Conservation (phyloP, 2,888 invertebrate genomes). For the Cheilosia impressa region DNA sequence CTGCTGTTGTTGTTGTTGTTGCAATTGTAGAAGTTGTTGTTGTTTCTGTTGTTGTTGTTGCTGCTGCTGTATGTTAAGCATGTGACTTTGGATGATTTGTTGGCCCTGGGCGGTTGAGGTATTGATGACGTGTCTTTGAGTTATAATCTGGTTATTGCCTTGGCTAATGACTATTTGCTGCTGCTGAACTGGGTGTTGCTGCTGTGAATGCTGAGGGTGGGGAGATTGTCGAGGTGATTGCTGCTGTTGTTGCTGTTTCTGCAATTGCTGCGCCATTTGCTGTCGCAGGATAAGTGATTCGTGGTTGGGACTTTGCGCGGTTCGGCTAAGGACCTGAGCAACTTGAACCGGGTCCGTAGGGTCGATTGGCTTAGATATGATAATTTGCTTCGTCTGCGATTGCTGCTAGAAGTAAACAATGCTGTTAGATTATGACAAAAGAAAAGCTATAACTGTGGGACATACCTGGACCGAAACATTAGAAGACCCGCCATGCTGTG, state of each 20-base stretch:
- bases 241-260: conserved; percentile 79
- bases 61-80: conserved; percentile 81
- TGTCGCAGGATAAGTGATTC: conserved; percentile 82
- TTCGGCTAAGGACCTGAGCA: conserved; percentile 82
- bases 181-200: conserved; percentile 71
- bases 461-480: conserved; percentile 58
- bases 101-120: conserved; percentile 83
- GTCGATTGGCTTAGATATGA: conserved; percentile 81
- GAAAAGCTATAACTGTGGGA: neutral
- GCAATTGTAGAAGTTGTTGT: conserved; percentile 79
- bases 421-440: conserved; percentile 7
- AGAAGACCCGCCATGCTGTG: conserved; percentile 47
- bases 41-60: conserved; percentile 80
- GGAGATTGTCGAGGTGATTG: conserved; percentile 68
- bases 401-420: conserved; percentile 77
- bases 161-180: conserved; percentile 77
- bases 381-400: conserved; percentile 76
- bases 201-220: conserved; percentile 75
- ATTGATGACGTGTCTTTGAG: conserved; percentile 82
- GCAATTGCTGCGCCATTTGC: conserved; percentile 81
- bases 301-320: conserved; percentile 82
- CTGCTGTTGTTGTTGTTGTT: conserved; percentile 77
- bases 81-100: conserved; percentile 83
- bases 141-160: conserved; percentile 79
- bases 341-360: conserved; percentile 83